A percentile compares a stretch with the other conserved stretches of the same genome.
Conservation (phyloP, 2,888 invertebrate species). For the Acleris cristana region DNA sequence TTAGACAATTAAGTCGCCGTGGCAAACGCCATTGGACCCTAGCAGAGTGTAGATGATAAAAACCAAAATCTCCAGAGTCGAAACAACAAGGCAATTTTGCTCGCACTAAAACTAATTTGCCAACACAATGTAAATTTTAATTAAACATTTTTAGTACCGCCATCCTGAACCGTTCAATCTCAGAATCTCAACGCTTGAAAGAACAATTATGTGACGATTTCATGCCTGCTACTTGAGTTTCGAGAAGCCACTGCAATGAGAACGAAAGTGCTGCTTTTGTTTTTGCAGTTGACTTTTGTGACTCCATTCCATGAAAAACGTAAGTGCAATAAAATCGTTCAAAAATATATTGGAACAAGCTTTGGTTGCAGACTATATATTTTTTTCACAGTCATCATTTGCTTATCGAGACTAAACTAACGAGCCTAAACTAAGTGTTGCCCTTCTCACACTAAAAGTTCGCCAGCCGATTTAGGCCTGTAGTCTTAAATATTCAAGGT, state of each 20-base stretch:
- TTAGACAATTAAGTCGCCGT: no score
- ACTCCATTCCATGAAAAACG: not conserved
- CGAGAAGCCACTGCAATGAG: not conserved
- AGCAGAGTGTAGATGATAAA: no score
- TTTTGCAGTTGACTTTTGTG: not conserved
- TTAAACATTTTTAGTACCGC: not conserved
- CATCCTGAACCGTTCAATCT: not conserved
- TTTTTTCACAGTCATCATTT: no score
- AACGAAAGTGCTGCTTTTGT: not conserved
- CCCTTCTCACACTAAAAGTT: no score
- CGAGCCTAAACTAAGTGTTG: no score
- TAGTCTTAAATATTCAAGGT: no score
- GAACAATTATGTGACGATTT: not conserved
- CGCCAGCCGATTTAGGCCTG: no score
- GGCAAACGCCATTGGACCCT: no score
- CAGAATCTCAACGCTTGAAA: not conserved
- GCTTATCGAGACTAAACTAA: no score
- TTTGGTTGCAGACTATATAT: no score
- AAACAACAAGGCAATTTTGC: not conserved
- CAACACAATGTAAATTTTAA: not conserved
- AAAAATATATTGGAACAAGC: no score
- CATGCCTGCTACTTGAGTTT: not conserved
- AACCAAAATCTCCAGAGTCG: no score
- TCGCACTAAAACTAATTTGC: not conserved
- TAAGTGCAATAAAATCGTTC: not conserved